phyloP scores from a whole-genome alignment of 2,888 invertebrate genomes.

The Hermaeophaga mercurialis region DNA sequence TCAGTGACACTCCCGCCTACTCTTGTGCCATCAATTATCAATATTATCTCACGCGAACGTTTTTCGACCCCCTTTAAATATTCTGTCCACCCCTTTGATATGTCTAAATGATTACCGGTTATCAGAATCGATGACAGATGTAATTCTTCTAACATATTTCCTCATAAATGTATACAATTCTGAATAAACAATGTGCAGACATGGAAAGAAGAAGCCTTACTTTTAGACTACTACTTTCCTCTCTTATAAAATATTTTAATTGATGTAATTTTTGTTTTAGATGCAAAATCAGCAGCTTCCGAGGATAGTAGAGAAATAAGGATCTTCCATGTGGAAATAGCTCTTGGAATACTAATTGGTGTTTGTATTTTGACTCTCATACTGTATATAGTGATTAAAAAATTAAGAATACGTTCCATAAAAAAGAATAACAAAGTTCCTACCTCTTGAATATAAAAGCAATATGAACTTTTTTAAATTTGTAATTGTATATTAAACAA shows the following conservation, averaged over 20 bases:
- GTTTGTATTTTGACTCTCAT: not conserved
- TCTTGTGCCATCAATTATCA: constrained; percentile 29
- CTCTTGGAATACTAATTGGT: not conserved
- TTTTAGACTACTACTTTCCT: not conserved
- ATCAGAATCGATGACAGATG: no score
- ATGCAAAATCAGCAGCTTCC: not conserved
- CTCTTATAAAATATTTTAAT: not conserved
- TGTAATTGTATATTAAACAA: no score
- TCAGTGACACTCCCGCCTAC: constrained; percentile 29
- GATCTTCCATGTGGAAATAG: not conserved
- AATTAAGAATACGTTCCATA: not conserved
- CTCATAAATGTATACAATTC: no score
- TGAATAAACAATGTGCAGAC: no score
- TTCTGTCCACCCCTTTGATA: not conserved
- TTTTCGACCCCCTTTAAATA: constrained; percentile 7
- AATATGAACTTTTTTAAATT: no score
- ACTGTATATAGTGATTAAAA: not conserved
- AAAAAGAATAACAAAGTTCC: constrained; percentile 3
- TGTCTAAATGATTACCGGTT: no score
- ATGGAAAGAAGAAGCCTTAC: no score
- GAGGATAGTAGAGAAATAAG: not conserved
- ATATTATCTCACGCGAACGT: constrained; percentile 19
- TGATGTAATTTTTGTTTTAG: not conserved
- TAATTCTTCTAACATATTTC: no score
- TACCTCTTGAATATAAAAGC: not conserved